Evolutionary conservation across 2,797 vertebrate genomes (phyloP).

Genomic region (Macropus fuliginosus): DNA sequence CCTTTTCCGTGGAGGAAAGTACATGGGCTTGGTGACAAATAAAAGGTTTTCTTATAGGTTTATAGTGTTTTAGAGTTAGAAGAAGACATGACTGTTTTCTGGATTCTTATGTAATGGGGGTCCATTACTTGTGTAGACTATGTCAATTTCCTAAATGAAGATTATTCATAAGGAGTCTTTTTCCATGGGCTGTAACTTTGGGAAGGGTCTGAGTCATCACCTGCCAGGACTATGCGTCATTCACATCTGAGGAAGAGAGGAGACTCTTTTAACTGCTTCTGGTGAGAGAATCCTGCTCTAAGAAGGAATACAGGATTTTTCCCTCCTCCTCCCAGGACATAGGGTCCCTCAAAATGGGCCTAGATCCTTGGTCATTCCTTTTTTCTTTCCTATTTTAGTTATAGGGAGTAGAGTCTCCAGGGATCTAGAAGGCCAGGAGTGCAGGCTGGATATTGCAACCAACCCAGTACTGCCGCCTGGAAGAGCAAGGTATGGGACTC

Average conservation of each 20-base stretch:
- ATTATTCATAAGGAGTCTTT: background rate
- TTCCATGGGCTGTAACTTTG: background rate
- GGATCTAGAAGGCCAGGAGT: background rate
- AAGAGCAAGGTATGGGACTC: background rate
- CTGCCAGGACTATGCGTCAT: background rate
- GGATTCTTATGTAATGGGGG: background rate
- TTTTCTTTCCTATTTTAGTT: background rate
- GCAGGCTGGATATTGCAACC: background rate
- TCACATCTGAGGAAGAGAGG: background rate
- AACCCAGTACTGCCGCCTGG: background rate
- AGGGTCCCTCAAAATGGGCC: background rate
- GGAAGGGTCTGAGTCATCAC: background rate
- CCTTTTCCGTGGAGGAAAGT: accelerated
- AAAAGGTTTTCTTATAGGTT: background rate
- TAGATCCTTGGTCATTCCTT: background rate
- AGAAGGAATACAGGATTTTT: background rate
- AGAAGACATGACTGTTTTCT: background rate
- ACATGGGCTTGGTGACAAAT: background rate
- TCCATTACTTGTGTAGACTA: background rate
- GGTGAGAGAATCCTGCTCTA: background rate
- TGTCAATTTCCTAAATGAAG: background rate
- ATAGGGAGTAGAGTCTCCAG: background rate
- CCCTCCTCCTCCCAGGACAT: background rate
- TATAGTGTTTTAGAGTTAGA: background rate
- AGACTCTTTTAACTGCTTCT: background rate